These are phyloP conservation scores for Rapana venosa DNA, from an alignment of 2,888 invertebrate genomes.

Conservation along the genomic window DNA sequence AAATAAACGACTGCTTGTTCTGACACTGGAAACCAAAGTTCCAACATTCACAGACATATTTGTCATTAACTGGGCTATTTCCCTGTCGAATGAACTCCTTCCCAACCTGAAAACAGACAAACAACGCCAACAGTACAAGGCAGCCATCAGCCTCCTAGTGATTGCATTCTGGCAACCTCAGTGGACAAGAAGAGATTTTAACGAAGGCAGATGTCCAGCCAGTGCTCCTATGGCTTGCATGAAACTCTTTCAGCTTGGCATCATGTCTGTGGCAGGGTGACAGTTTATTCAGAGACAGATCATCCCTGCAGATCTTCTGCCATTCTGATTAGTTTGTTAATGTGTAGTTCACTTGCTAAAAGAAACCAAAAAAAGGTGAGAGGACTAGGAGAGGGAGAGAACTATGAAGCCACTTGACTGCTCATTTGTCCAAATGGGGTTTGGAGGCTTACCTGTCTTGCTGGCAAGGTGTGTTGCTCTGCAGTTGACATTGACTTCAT, in stretches of 20 bases:
- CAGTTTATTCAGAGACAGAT: not conserved
- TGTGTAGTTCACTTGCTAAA: not conserved
- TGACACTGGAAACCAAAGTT: too few species aligned
- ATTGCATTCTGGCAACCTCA: not conserved
- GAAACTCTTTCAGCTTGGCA: not conserved
- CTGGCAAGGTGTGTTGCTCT: not conserved
- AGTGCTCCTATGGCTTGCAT: not conserved
- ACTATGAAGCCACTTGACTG: slow-evolving; percentile 31
- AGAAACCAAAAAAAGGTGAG: not conserved
- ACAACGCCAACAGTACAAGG: not conserved
- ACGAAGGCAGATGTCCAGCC: not conserved
- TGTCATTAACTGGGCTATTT: too few species aligned
- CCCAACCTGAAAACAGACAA: not conserved
- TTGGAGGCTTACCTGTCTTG: not conserved
- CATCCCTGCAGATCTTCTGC: not conserved
- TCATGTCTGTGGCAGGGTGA: not conserved
- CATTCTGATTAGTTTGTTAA: not conserved
- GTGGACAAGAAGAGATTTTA: not conserved
- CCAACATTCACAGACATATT: too few species aligned
- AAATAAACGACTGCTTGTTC: too few species aligned
- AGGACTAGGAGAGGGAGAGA: not conserved
- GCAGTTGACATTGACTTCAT: slow-evolving; percentile 14
- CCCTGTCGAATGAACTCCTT: too few species aligned
- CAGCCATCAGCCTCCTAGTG: not conserved
- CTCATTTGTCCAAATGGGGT: slow-evolving; percentile 18